These are phyloP conservation scores for Hydrolagus affinis DNA, from an alignment of 2,113 vertebrate species.

Conservation along the genomic window DNA sequence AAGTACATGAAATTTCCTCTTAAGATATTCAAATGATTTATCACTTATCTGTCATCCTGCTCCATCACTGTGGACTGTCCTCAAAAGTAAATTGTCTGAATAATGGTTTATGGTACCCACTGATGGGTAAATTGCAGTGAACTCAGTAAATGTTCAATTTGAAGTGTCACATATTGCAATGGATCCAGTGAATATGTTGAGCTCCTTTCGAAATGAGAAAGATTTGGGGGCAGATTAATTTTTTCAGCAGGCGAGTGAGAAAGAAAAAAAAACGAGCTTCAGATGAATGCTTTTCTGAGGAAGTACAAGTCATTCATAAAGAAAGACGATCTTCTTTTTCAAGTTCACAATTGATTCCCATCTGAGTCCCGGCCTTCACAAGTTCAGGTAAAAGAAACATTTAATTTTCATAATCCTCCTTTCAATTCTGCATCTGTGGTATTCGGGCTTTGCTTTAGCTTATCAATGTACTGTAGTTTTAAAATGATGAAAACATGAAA, in stretches of 20 bases:
- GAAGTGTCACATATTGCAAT: neutral
- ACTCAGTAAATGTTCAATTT: neutral
- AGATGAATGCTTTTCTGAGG: neutral
- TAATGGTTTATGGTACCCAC: neutral
- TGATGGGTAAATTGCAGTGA: neutral
- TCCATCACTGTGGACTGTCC: neutral
- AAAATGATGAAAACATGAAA: neutral
- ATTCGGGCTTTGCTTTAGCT: neutral
- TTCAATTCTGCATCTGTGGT: neutral
- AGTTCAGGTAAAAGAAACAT: neutral
- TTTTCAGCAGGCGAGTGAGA: neutral
- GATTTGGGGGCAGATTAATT: neutral
- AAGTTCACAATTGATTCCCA: neutral
- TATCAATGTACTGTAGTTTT: neutral
- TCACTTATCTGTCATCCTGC: neutral
- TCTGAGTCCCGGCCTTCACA: neutral
- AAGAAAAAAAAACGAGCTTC: no score
- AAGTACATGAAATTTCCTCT: neutral
- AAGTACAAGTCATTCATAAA: neutral
- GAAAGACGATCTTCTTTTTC: neutral
- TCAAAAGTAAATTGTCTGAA: neutral
- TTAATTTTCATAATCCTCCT: neutral
- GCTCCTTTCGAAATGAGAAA: neutral
- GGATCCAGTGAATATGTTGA: neutral
- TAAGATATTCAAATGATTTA: neutral